Conservation (phyloP, 2,113 vertebrate genomes). For the Calidris pygmaea region DNA sequence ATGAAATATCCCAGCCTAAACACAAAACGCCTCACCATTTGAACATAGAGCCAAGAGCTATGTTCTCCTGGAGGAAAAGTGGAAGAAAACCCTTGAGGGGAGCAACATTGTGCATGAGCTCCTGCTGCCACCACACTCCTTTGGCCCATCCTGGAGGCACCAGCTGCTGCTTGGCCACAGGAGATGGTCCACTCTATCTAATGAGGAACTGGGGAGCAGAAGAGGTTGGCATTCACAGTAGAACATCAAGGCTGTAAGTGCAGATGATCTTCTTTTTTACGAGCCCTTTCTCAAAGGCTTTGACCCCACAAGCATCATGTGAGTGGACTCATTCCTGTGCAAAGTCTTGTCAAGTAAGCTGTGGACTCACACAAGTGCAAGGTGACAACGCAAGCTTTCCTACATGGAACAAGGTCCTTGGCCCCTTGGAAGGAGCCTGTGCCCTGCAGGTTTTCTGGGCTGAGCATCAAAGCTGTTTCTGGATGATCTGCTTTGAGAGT, state of each 20-base stretch:
- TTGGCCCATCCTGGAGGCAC: not conserved
- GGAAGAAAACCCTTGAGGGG: accelerated
- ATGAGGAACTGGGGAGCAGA: not conserved
- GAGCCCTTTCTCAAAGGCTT: not conserved
- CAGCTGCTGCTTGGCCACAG: not conserved
- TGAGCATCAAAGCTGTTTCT: not conserved
- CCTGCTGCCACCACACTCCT: accelerated
- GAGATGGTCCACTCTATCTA: accelerated
- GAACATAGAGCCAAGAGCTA: not conserved
- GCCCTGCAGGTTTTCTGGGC: not conserved
- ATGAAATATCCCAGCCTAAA: not conserved
- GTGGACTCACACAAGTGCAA: not conserved
- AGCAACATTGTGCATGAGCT: accelerated
- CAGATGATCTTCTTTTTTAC: not conserved
- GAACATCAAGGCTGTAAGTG: not conserved
- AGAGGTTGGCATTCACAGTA: not conserved
- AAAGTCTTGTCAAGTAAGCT: not conserved
- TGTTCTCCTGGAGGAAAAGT: not conserved
- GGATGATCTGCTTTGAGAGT: not conserved
- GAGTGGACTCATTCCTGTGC: not conserved
- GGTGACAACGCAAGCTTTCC: not conserved
- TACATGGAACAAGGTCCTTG: not conserved
- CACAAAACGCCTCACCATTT: accelerated
- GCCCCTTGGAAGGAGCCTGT: not conserved
- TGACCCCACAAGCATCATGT: accelerated